Base-by-base conservation (phyloP, 2,888 invertebrate genomes). In the Pachycephus smyrnensis region DNA sequence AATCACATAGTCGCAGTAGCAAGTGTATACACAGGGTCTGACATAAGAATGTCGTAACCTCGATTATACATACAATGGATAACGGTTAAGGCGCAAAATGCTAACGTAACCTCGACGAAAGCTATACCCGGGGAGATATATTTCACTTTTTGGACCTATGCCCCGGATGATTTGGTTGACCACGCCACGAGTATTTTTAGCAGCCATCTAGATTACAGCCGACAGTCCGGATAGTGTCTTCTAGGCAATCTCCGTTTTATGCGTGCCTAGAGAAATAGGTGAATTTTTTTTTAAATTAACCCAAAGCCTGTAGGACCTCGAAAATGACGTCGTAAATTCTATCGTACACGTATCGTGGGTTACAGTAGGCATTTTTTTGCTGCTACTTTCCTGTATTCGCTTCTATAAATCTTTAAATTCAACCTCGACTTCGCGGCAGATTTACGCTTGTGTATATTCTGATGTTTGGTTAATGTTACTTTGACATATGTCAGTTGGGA, bases 181-280 rank as follows among this genome's bases (percentile, higher is more conserved):
- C 88, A 87, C 86, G 87, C 85, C 87, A 86, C 80, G 85, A 81
- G 81, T 91, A 91, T 90, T 90, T 88, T 90, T 91, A 90, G 90
- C 86, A 84, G 84, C 80, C 85, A 86, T 88, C 87, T 88, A 89
- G 86, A 89, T 88, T 87, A 86, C 83, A 55, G 55, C 23, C 55
- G 83, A 80, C 80, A 82, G 79, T 80, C 75, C 80, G 79, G 79
- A 79, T 78, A 81, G 78, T 79, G 77, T 31, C 71, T 71, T 55
- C 55, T 55, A 15, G 9, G 55, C 15, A 23, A 55, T 9, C 9
- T 9, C 1, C 55, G 55, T 55, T 55, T 55, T 23, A 55, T 23
- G 9, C 55, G 23, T 55, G 55, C 23, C 6, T 23, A 23, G 15
- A 9, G 55, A 55, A 55, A 23, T 33, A 33, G 9, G 55, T 55